Evolutionary conservation across 2,113 vertebrate genomes (phyloP).

Genomic region (Eulemur rufifrons): DNA sequence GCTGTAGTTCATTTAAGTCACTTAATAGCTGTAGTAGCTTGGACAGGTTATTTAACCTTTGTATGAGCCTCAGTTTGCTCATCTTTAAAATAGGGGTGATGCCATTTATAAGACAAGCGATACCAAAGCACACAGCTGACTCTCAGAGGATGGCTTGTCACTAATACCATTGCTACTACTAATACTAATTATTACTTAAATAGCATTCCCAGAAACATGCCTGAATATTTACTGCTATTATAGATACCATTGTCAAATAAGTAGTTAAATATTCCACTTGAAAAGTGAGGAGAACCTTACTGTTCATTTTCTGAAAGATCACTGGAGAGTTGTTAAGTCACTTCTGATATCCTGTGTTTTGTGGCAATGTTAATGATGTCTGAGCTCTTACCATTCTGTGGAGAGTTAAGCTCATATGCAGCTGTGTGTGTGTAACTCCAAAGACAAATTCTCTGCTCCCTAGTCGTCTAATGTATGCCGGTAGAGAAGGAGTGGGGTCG

Average conservation of each 20-base stretch:
- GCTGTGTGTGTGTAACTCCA: not conserved
- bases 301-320: not conserved
- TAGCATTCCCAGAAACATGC: accelerated
- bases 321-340: not conserved
- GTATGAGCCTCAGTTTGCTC: not conserved
- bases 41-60: not conserved
- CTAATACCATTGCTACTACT: accelerated
- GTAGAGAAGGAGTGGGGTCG: not conserved
- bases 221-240: not conserved
- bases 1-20: not conserved
- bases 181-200: not conserved
- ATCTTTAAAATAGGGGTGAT: not conserved
- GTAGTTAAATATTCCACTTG: not conserved
- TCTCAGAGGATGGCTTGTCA: too few species aligned
- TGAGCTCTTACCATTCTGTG: not conserved
- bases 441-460: not conserved
- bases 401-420: not conserved
- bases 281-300: not conserved
- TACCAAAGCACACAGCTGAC: not conserved
- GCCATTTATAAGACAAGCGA: not conserved
- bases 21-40: not conserved
- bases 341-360: not conserved
- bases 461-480: accelerated
- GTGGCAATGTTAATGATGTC: accelerated
- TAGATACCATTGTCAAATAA: not conserved